Evolutionary conservation across 2,888 invertebrate species (phyloP).

Genomic region (Hirtodrosophila cameraria): DNA sequence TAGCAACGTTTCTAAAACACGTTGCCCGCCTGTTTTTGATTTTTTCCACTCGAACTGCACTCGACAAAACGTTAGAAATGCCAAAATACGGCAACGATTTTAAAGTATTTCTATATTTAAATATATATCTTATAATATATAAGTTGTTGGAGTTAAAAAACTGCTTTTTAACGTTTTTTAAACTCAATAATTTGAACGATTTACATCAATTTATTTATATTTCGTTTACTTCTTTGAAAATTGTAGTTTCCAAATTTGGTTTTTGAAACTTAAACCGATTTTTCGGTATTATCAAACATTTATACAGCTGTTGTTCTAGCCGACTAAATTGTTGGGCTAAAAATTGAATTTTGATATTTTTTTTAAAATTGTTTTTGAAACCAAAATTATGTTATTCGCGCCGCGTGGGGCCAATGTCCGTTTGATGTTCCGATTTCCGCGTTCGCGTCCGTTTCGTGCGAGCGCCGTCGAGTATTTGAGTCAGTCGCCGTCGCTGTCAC

Average conservation of each 20-base stretch:
- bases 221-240: too few relatives aligned
- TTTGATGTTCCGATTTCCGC: conserved; percentile 49
- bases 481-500: conserved; percentile 19
- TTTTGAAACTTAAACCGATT: too few relatives aligned
- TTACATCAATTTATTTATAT: too few relatives aligned
- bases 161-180: background rate
- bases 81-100: background rate
- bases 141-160: background rate
- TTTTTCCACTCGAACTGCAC: conserved; percentile 34
- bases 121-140: background rate
- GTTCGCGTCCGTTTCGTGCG: conserved; percentile 76
- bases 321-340: too few relatives aligned
- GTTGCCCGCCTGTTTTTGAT: conserved; percentile 2
- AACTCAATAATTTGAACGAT: too few relatives aligned
- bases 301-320: too few relatives aligned
- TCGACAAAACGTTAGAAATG: conserved; percentile 19
- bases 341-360: too few relatives aligned
- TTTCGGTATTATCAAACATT: too few relatives aligned
- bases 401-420: conserved; percentile 36
- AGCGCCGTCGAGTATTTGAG: conserved; percentile 72
- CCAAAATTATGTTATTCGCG: background rate
- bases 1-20: conserved; percentile 22
- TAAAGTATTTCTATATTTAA: conserved; percentile 1
- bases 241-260: too few relatives aligned
- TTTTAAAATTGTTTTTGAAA: conserved; percentile 16